These are phyloP conservation scores for Perithous albicinctus DNA, from an alignment of 2,888 invertebrate species.

Conservation along the genomic window DNA sequence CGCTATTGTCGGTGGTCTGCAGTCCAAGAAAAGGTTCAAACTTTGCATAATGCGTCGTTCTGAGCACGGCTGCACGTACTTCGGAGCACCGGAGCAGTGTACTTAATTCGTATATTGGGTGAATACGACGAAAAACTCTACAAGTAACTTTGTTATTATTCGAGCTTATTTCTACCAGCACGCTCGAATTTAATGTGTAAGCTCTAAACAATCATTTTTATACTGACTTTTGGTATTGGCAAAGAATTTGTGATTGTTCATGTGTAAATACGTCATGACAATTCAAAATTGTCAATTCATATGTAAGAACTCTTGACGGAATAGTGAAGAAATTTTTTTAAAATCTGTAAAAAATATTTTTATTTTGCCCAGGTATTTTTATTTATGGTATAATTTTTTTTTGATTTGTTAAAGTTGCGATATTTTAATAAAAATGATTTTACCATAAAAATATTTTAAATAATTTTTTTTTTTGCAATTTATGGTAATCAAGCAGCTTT, in stretches of 20 bases:
- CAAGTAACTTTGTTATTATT: background rate
- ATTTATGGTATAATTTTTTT: too few relatives aligned
- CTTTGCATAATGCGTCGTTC: constrained; percentile 36
- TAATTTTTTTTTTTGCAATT: background rate
- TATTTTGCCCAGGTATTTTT: too few relatives aligned
- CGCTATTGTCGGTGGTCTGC: background rate
- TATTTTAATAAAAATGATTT: too few relatives aligned
- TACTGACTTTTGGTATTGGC: background rate
- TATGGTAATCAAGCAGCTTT: background rate
- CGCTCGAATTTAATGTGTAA: background rate
- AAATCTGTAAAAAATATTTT: too few relatives aligned
- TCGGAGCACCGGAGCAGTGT: constrained; percentile 3
- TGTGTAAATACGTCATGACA: background rate
- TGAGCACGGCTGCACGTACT: constrained; percentile 15
- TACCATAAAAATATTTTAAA: background rate
- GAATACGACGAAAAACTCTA: constrained; percentile 25
- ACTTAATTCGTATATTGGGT: constrained; percentile 27
- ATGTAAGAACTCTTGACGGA: too few relatives aligned
- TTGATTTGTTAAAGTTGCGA: too few relatives aligned
- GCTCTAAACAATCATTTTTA: background rate
- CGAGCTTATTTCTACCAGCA: background rate
- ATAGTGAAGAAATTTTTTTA: too few relatives aligned
- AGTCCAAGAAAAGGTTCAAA: constrained; percentile 18
- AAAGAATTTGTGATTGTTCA: background rate
- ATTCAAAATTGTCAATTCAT: background rate